phyloP scores from a whole-genome alignment of 2,797 vertebrate genomes.

The Periparus ater region DNA sequence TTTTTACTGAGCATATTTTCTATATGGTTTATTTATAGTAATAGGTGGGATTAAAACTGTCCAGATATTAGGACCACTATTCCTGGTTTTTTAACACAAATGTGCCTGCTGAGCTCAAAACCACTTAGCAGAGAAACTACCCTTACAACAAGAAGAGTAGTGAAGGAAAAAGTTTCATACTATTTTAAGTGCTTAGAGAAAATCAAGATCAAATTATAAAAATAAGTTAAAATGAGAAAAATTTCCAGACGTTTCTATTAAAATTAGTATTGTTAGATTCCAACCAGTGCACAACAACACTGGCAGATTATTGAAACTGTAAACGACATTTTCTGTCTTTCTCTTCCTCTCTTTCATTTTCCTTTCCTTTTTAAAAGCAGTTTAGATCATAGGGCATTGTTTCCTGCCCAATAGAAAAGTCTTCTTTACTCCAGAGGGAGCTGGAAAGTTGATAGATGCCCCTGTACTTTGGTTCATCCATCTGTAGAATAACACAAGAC shows the following conservation, averaged over 20 bases:
- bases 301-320: neutral
- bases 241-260: neutral
- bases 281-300: neutral
- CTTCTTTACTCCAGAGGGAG: constrained; percentile 14
- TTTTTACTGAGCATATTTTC: neutral
- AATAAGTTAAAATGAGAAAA: neutral
- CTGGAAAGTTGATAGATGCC: constrained; percentile 36
- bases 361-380: neutral
- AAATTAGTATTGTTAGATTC: neutral
- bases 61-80: neutral
- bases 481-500: constrained; percentile 62
- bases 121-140: neutral
- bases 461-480: constrained; percentile 48
- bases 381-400: neutral
- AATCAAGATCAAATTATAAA: neutral
- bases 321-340: neutral
- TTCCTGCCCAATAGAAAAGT: constrained; percentile 19
- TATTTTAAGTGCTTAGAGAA: neutral
- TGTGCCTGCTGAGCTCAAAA: neutral
- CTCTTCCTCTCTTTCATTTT: neutral
- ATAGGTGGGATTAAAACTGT: neutral
- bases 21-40: neutral
- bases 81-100: neutral
- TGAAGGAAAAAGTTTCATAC: neutral
- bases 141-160: neutral